These are phyloP conservation scores for Cygnus buccinator DNA, from an alignment of 2,113 vertebrate species.

Conservation along the genomic window DNA sequence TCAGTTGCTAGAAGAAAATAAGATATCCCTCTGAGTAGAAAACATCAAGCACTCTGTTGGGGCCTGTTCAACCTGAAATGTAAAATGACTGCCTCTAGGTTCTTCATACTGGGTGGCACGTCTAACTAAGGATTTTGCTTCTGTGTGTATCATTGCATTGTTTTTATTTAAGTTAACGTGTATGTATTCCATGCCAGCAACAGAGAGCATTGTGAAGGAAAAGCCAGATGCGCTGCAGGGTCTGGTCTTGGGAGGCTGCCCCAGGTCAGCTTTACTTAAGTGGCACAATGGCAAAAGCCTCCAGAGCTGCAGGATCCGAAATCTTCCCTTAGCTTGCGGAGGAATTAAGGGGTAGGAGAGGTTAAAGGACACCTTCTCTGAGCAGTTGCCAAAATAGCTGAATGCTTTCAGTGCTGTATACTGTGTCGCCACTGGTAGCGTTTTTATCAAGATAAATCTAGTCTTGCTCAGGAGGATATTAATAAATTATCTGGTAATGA, in stretches of 20 bases:
- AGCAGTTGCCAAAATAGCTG: not conserved
- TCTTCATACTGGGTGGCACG: not conserved
- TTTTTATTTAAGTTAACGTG: not conserved
- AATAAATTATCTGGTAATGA: conserved; percentile 90
- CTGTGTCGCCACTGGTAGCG: conserved; percentile 64
- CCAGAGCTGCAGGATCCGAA: not conserved
- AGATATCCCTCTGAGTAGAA: not conserved
- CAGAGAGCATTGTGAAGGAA: fast-evolving
- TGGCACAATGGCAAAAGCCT: conserved; percentile 39
- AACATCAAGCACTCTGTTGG: not conserved
- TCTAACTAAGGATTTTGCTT: not conserved
- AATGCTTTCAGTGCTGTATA: conserved; percentile 46
- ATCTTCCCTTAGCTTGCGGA: conserved; percentile 32
- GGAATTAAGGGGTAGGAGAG: conserved; percentile 64
- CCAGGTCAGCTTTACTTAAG: conserved; percentile 50
- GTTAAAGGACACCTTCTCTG: conserved; percentile 44
- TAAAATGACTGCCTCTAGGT: not conserved
- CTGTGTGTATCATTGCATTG: not conserved
- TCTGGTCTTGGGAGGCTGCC: not conserved
- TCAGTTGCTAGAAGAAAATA: not conserved
- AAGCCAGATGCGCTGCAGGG: not conserved
- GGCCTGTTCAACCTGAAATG: not conserved
- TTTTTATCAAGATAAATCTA: conserved; percentile 87
- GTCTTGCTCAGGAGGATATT: conserved; percentile 83
- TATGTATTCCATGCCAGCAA: not conserved